These are phyloP conservation scores for Corydoras maculifer DNA, from an alignment of 2,113 vertebrate species.

Conservation along the genomic window DNA sequence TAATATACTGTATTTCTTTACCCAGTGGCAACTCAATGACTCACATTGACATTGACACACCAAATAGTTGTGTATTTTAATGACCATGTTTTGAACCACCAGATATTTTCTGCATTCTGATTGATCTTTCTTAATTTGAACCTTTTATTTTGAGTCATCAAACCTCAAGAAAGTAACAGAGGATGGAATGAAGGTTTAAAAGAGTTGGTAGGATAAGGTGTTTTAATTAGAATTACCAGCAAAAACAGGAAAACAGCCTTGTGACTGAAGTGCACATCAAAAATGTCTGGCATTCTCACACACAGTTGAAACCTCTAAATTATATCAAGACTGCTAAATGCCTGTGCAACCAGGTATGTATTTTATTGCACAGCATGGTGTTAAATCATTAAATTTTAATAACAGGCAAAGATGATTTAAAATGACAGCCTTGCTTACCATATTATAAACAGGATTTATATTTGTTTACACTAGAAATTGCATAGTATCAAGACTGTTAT, in stretches of 20 bases:
- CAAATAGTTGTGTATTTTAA: not conserved
- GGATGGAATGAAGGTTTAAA: not conserved
- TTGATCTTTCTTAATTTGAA: not conserved
- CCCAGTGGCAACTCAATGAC: not conserved
- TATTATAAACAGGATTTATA: no score
- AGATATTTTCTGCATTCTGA: no score
- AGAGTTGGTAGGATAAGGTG: conserved; percentile 16
- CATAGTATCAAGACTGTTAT: no score
- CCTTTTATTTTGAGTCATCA: conserved; percentile 9
- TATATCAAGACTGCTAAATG: not conserved
- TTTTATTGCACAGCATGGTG: no score
- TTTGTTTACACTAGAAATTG: no score
- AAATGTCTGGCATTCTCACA: conserved; percentile 24
- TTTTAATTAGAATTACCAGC: conserved; percentile 49
- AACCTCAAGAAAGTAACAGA: not conserved
- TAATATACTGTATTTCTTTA: not conserved
- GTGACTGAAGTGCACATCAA: conserved; percentile 47
- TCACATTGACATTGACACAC: not conserved
- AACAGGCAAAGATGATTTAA: no score
- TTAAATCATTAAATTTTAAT: not conserved
- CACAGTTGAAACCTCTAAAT: not conserved
- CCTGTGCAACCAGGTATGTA: not conserved
- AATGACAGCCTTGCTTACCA: no score
- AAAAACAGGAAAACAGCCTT: conserved; percentile 53
- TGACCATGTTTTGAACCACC: no score